Evolutionary conservation across 92 coral and sea anemone genomes (phyloP), one percentile per base, ranked within the genome.

Genomic region (Porites divaricata): DNA sequence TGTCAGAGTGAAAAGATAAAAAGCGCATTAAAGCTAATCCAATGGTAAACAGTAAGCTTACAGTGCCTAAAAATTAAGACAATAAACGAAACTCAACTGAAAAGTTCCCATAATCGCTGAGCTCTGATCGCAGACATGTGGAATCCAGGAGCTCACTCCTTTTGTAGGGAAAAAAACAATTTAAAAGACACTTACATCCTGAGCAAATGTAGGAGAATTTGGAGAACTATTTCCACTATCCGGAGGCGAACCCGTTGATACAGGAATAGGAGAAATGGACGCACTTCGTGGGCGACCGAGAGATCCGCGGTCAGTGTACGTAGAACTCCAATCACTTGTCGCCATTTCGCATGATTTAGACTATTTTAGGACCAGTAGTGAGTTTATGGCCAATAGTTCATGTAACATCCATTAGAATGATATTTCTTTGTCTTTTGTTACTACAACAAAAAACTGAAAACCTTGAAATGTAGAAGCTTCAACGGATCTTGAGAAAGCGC

Each of bases 191-290:
- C 95, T 91, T 76, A 91, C 95, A 85, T 91, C 86, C 74, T 88
- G 92, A 16, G 92, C 92, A 25, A 81, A 70, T 14, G 69, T 80
- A 8, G 82, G 89, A 72, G 84, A 62, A 41, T 84, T 88, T 48
- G 95, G 95, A 59, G 95, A 91, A 68, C 92, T 91, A 51, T 85
- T 89, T 59, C 95, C 95, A 74, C 95, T 91, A 82, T 88, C 95
- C 4, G 85, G 77, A 15, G 89, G 95, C 8, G 95, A 91, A 45
- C 70, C 87, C 48, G 79, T 85, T 64, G 84, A 84, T 19, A 80
- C 70, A 66, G 87, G 85, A 62, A 88, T 85, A 8, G 95, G 90
- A 67, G 95, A 91, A 81, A 88, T 50, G 49, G 75, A 79, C 23
- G 81, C 85, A 76, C 51, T 74, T 75, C 78, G 63, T 14, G 87